A percentile compares a stretch with the other conserved stretches of the same genome.
Conservation (phyloP, 92 coral and sea anemone species). For the Phenganax subtilis region DNA sequence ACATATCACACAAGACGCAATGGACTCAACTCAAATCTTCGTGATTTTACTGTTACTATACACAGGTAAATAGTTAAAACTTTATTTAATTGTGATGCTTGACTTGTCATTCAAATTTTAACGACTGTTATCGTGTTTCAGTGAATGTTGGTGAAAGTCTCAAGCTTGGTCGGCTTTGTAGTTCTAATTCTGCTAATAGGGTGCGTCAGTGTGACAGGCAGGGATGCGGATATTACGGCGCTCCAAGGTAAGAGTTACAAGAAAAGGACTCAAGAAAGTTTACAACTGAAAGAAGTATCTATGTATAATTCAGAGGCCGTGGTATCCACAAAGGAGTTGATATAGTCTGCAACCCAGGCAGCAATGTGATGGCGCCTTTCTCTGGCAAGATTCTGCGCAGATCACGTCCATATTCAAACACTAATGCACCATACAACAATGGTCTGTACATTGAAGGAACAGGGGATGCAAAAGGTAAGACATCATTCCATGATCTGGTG, state of each 20-base stretch:
- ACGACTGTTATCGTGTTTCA: not conserved
- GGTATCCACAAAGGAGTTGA: constrained; percentile 43
- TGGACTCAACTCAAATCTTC: too few relatives aligned
- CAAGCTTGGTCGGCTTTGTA: constrained; percentile 27
- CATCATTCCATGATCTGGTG: not conserved
- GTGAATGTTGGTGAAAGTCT: not conserved
- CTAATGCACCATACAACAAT: constrained; percentile 23
- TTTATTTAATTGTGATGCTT: too few relatives aligned
- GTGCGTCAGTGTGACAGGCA: constrained; percentile 25
- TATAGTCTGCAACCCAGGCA: constrained; percentile 35
- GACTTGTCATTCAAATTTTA: too few relatives aligned
- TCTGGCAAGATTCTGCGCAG: constrained; percentile 22
- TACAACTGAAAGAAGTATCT: not conserved
- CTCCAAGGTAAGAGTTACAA: not conserved
- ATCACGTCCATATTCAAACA: constrained; percentile 15
- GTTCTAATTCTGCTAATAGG: constrained; percentile 7
- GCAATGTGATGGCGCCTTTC: constrained; percentile 43
- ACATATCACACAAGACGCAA: too few relatives aligned
- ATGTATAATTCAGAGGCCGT: constrained; percentile 24
- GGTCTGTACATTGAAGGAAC: constrained; percentile 43
- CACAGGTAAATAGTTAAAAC: too few relatives aligned
- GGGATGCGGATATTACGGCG: constrained; percentile 18
- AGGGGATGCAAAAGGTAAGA: constrained; percentile 43
- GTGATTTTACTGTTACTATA: too few relatives aligned
- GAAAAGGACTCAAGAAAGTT: too few relatives aligned